Conservation (phyloP, 2,888 invertebrate species). For the Melieria picta region DNA sequence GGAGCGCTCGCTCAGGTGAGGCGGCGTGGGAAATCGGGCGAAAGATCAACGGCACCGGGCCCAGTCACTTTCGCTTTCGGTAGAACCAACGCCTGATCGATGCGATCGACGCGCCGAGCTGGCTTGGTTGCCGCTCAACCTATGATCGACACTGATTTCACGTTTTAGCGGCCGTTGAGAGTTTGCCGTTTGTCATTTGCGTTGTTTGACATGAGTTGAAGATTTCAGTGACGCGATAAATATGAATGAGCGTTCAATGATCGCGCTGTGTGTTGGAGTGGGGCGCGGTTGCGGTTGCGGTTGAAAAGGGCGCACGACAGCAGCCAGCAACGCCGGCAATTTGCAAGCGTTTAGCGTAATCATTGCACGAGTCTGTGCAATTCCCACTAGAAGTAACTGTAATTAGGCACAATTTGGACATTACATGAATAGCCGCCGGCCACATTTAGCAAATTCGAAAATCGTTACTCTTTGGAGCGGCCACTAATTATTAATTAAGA, state of each 20-base stretch:
- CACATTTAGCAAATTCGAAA: too few relatives aligned
- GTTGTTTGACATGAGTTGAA: too few relatives aligned
- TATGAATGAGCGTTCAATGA: constrained; percentile 15
- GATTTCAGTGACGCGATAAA: neutral
- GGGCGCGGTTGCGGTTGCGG: neutral
- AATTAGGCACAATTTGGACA: too few relatives aligned
- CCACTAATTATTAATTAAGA: too few relatives aligned
- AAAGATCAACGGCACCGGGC: constrained; percentile 14
- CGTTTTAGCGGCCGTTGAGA: too few relatives aligned
- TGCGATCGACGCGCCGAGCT: neutral
- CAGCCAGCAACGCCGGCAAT: too few relatives aligned
- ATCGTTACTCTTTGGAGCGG: too few relatives aligned
- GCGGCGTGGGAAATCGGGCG: constrained; percentile 14
- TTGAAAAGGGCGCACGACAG: constrained; percentile 15
- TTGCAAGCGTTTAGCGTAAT: too few relatives aligned
- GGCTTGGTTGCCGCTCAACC: neutral
- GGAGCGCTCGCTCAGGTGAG: neutral
- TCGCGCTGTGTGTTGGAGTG: neutral
- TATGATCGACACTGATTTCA: neutral
- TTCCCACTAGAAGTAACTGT: too few relatives aligned
- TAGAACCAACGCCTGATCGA: neutral
- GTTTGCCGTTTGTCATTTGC: too few relatives aligned
- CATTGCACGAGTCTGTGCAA: too few relatives aligned
- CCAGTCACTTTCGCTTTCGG: constrained; percentile 17
- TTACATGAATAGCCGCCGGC: too few relatives aligned